Conservation (phyloP, 2,113 vertebrate genomes). For the Lepisosteus osseus region DNA sequence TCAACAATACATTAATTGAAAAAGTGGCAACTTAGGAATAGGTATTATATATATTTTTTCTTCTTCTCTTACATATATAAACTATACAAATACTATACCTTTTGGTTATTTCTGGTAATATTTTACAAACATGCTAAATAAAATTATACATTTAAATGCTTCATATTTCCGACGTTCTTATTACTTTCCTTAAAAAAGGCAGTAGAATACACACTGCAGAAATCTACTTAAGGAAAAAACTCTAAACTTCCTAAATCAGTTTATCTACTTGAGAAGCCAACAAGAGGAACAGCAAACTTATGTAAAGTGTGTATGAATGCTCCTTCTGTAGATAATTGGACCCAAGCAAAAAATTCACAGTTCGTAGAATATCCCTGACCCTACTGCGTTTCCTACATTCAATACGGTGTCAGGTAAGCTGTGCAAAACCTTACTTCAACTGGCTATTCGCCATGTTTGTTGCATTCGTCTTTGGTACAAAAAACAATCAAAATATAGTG, state of each 20-base stretch:
- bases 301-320: constrained; percentile 77
- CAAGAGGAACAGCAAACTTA: constrained; percentile 73
- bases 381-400: constrained; percentile 96
- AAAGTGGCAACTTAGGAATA: constrained; percentile 90
- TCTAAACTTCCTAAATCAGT: constrained; percentile 57
- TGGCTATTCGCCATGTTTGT: constrained; percentile 98
- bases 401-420: constrained; percentile 99
- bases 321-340: constrained; percentile 98
- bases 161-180: constrained; percentile 44
- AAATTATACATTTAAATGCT: constrained; percentile 66
- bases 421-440: constrained; percentile 99
- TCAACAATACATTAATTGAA: constrained; percentile 82
- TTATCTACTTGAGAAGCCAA: constrained; percentile 82
- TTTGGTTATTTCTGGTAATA: constrained; percentile 90
- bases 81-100: constrained; percentile 85
- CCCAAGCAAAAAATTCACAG: constrained; percentile 98
- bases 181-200: constrained; percentile 33
- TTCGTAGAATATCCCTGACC: constrained; percentile 96
- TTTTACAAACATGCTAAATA: constrained; percentile 79
- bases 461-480: constrained; percentile 99
- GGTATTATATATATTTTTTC: constrained; percentile 72
- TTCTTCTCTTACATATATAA: constrained; percentile 53
- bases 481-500: constrained; percentile 93
- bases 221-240: constrained; percentile 38
- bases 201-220: constrained; percentile 50